phyloP scores from a whole-genome alignment of 2,113 vertebrate species.

The Sorex fumeus region DNA sequence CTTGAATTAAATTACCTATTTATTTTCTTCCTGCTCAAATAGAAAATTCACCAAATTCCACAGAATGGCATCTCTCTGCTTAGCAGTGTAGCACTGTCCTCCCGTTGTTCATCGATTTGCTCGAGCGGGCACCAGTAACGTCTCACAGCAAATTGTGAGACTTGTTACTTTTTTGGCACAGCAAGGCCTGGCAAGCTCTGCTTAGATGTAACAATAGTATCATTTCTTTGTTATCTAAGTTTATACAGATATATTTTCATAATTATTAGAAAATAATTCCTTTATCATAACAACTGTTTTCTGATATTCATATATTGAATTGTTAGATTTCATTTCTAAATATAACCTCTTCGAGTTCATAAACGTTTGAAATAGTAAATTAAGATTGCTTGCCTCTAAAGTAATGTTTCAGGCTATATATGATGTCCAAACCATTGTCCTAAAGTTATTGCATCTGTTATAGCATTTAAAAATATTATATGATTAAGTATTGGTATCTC shows the following conservation, averaged over 20 bases:
- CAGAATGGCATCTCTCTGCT: background rate
- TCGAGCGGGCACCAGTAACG: too few species aligned
- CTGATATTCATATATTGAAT: background rate
- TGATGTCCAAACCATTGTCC: background rate
- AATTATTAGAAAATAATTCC: background rate
- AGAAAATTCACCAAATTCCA: background rate
- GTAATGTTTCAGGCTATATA: background rate
- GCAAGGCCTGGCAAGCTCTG: too few species aligned
- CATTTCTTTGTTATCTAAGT: background rate
- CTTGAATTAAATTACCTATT: background rate
- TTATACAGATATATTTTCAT: background rate
- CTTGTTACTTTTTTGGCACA: too few species aligned
- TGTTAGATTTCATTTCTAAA: background rate
- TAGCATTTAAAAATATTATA: background rate
- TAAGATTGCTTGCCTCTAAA: background rate
- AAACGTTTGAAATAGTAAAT: background rate
- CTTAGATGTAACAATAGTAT: background rate
- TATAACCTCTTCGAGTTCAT: background rate
- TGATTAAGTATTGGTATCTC: too few species aligned
- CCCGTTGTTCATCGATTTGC: too few species aligned
- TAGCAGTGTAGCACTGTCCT: too few species aligned
- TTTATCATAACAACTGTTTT: background rate
- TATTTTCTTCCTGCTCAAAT: background rate
- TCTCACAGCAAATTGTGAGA: too few species aligned
- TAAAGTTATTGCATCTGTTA: background rate